Base-by-base conservation (phyloP, 2,113 vertebrate genomes). In the Physeter macrocephalus region DNA sequence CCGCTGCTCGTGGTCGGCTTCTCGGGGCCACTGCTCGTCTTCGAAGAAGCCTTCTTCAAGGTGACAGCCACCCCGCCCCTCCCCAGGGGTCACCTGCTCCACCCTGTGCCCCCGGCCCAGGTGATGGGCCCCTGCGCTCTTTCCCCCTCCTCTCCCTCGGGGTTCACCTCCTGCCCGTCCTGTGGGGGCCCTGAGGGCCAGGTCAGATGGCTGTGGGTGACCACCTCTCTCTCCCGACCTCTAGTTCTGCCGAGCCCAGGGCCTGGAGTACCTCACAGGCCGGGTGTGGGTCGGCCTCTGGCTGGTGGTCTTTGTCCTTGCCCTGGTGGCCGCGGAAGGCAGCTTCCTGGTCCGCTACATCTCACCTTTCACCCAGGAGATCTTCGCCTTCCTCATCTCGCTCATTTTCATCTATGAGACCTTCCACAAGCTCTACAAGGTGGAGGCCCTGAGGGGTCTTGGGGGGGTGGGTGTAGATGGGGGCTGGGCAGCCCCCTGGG, bases 351-450 rank as follows among this genome's bases (percentile, higher is more conserved):
- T 99, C 74, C 99, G 99, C 96, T 99, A 99, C 97, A 99, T 99
- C 98, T 99, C 99, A 0, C 99, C 99, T 0, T 99, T 99, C 97
- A 99, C 99, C 75, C 99, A 99, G 98, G 99, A 99, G 98, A 99
- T 99, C 95, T 99, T 99, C 12, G 99, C 99, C 92, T 99, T 99
- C 97, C 99, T 99, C 88, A 99, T 99, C 97, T 99, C 99, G 12
- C 99, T 99, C 96, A 99, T 99, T 98, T 99, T 99, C 98, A 99
- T 99, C 98, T 99, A 99, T 0, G 99, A 99, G 98, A 99, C 99
- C 34, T 99, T 99, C 98, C 99, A 99, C 61, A 99, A 99, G 95
- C 99, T 99, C 90, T 98, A 99, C 96, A 99, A 99, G 99, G 99
- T 99, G 96, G 96, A 78, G 39, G 77, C 59, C 72, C 0, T 0